A percentile compares a stretch with the other conserved stretches of the same genome.
Evolutionary conservation across 2,113 vertebrate genomes (phyloP).

Genomic region (Bambusicola thoracicus): DNA sequence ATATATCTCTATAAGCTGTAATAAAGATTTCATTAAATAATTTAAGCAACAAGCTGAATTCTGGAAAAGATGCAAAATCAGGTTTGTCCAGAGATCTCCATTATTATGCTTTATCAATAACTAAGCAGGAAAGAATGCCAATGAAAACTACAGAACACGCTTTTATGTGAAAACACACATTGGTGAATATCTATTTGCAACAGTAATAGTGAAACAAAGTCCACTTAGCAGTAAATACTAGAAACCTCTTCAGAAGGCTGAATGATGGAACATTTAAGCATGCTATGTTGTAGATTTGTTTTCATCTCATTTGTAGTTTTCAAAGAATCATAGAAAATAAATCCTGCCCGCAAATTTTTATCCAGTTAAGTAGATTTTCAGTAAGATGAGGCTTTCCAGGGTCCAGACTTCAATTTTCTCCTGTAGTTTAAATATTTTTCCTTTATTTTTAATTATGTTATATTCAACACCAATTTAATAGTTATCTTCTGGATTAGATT

Average conservation of each 20-base stretch:
- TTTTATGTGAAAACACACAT: background rate
- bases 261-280: background rate
- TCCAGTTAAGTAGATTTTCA: background rate
- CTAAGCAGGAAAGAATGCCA: background rate
- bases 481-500: background rate
- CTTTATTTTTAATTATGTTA: background rate
- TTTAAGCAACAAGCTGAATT: background rate
- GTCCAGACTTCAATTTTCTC: background rate
- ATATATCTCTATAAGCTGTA: background rate
- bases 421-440: background rate
- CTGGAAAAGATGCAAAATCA: background rate
- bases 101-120: background rate
- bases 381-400: background rate
- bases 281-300: background rate
- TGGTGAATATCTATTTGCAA: background rate
- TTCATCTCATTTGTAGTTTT: background rate
- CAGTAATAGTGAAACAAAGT: background rate
- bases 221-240: background rate
- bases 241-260: background rate
- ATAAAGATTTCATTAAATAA: background rate
- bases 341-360: background rate
- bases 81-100: background rate
- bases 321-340: background rate
- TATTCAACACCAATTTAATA: background rate
- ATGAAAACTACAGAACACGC: background rate